phyloP scores from a whole-genome alignment of 2,113 vertebrate genomes.

The Numenius arquata region DNA sequence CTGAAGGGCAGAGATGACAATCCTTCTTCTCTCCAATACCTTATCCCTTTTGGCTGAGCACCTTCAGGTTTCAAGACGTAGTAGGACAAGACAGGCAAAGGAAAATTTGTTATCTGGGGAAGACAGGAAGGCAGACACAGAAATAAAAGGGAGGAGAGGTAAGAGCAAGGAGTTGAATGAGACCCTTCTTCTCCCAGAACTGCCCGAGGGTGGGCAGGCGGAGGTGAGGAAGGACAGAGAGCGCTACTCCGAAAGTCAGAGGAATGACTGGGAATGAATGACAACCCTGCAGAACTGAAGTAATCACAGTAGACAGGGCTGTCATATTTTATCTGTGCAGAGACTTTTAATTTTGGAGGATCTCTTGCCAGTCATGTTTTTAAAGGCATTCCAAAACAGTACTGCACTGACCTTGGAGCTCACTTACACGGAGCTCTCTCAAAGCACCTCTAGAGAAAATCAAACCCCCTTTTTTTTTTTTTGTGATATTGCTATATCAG shows the following conservation, averaged over 20 bases:
- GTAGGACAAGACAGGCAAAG: not conserved
- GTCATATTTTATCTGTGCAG: slow-evolving; percentile 34
- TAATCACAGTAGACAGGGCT: slow-evolving; percentile 32
- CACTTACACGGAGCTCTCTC: accelerated
- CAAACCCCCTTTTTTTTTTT: not conserved
- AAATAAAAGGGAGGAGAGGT: not conserved
- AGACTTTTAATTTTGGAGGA: slow-evolving; percentile 7
- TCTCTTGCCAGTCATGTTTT: slow-evolving; percentile 23
- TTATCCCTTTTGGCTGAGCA: not conserved
- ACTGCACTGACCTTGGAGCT: slow-evolving; percentile 3
- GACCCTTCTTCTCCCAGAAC: not conserved
- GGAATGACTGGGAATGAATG: not conserved
- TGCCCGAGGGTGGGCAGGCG: not conserved
- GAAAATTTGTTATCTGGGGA: not conserved
- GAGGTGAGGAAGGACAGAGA: accelerated
- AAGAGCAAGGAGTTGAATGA: not conserved
- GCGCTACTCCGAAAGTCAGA: not conserved
- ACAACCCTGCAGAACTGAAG: not conserved
- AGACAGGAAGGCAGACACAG: not conserved
- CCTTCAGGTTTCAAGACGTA: not conserved
- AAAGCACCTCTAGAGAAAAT: not conserved
- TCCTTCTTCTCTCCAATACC: not conserved
- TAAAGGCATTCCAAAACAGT: not conserved
- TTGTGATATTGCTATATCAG: not conserved
- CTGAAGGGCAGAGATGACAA: not conserved